A percentile compares a stretch with the other conserved stretches of the same genome.
These are phyloP conservation scores for Gymnocypris eckloni DNA, from an alignment of 2,797 vertebrate species.

Conservation along the genomic window DNA sequence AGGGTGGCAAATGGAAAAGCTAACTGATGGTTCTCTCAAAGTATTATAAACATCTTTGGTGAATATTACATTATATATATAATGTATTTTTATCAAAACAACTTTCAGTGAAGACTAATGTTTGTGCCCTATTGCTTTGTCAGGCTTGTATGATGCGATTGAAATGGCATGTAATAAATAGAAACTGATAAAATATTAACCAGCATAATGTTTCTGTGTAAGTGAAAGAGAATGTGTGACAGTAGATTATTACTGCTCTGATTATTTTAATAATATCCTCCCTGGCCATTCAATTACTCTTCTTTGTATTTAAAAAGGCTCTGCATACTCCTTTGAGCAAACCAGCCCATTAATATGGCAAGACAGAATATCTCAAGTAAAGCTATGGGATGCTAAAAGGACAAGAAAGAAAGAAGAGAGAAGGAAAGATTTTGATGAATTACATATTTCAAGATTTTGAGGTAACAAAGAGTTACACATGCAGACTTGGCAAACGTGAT, in stretches of 20 bases:
- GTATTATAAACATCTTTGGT: background rate
- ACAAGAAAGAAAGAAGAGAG: background rate
- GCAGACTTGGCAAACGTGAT: background rate
- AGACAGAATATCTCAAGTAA: background rate
- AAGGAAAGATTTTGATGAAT: background rate
- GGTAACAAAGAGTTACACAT: background rate
- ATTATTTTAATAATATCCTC: conserved; percentile 71
- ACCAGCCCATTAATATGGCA: conserved; percentile 64
- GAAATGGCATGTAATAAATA: conserved; percentile 12
- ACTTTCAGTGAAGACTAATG: background rate
- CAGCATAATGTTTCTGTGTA: background rate
- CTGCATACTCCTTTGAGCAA: conserved; percentile 65
- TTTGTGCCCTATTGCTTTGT: background rate
- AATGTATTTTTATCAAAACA: background rate
- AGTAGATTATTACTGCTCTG: conserved; percentile 57
- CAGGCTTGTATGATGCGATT: background rate
- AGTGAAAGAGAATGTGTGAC: background rate
- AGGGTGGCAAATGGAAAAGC: background rate
- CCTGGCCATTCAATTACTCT: conserved; percentile 77
- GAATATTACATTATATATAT: background rate
- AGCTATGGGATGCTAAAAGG: background rate
- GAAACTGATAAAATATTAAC: conserved; percentile 3
- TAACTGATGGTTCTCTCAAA: background rate
- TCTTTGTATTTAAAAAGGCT: conserved; percentile 71
- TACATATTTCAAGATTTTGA: background rate